Evolutionary conservation across 1,140 invertebrate genomes (phyloP).

Genomic region (Anagrus nilaparvatae): DNA sequence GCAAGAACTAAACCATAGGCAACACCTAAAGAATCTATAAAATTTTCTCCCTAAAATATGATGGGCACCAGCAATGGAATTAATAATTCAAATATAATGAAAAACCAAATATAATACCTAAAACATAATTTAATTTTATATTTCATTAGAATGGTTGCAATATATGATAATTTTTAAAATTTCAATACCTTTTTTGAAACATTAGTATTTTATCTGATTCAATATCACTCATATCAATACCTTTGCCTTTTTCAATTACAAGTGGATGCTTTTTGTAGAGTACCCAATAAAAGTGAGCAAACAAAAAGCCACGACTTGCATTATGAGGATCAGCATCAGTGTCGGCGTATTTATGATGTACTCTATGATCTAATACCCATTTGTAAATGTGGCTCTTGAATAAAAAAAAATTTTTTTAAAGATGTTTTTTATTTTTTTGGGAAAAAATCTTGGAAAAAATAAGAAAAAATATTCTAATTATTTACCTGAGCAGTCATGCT

Average conservation of each 20-base stretch:
- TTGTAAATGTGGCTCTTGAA: slow-evolving; percentile 54
- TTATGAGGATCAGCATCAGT: slow-evolving; percentile 35
- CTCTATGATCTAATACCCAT: slow-evolving; percentile 58
- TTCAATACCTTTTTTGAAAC: slow-evolving; percentile 55
- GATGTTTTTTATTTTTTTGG: too few species aligned
- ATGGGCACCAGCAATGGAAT: slow-evolving; percentile 66
- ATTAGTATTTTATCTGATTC: slow-evolving; percentile 50
- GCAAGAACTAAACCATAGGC: slow-evolving; percentile 55
- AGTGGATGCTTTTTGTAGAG: slow-evolving; percentile 57
- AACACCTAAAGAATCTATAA: slow-evolving; percentile 65
- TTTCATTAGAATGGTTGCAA: too few species aligned
- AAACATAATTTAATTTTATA: too few species aligned
- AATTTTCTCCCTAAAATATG: slow-evolving; percentile 66
- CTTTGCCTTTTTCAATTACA: slow-evolving; percentile 50
- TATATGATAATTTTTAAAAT: too few species aligned
- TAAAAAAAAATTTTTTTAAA: not conserved
- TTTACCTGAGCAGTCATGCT: slow-evolving; percentile 47
- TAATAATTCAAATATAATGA: too few species aligned
- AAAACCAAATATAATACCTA: too few species aligned
- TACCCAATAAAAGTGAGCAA: slow-evolving; percentile 68
- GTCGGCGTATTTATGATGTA: slow-evolving; percentile 64
- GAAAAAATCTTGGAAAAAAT: too few species aligned
- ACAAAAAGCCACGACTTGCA: slow-evolving; percentile 54
- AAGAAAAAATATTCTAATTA: not conserved
- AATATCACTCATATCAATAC: slow-evolving; percentile 55